Conservation (phyloP, 2,797 vertebrate genomes). For the Anguilla marmorata region DNA sequence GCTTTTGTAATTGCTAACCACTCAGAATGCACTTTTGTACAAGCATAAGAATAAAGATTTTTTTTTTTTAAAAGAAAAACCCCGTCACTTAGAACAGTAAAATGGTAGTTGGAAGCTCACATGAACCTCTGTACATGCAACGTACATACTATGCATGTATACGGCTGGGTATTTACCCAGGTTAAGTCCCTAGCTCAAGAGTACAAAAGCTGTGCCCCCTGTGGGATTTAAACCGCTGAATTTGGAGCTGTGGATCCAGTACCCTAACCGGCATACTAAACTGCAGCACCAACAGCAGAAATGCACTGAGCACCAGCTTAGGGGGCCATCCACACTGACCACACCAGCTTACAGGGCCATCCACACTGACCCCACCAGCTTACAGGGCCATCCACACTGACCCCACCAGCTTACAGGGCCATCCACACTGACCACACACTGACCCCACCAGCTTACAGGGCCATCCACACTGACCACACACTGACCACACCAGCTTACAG, state of each 20-base stretch:
- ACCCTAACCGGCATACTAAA: background rate
- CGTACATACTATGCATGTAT: background rate
- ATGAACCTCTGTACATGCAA: background rate
- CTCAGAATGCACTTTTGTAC: background rate
- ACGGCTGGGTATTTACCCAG: background rate
- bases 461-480: no score
- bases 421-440: no score
- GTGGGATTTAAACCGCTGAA: background rate
- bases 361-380: no score
- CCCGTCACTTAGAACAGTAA: no score
- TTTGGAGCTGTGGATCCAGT: background rate
- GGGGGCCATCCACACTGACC: no score
- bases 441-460: no score
- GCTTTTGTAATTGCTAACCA: background rate
- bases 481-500: no score
- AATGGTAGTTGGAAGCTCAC: no score
- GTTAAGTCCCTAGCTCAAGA: background rate
- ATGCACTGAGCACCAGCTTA: background rate
- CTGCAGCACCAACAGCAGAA: background rate
- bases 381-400: no score
- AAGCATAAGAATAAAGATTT: background rate
- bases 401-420: no score
- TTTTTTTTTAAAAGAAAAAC: background rate
- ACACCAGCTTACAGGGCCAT: no score
- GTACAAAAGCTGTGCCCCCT: background rate